Evolutionary conservation across 1,140 invertebrate genomes (phyloP).

Genomic region (Anastrepha obliqua): DNA sequence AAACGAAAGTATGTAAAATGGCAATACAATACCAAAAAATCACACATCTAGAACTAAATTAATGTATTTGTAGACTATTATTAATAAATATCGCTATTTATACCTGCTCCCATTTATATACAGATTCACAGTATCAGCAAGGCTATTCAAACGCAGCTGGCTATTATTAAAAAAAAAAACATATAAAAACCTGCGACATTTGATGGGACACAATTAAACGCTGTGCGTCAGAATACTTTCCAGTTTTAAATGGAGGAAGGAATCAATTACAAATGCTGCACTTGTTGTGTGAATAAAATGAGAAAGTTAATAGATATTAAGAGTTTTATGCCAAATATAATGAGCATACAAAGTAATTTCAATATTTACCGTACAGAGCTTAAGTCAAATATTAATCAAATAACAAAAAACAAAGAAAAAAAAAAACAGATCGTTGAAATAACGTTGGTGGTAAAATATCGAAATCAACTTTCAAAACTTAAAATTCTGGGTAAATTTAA

Average conservation of each 20-base stretch:
- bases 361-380: background rate
- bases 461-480: background rate
- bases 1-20: too few species aligned
- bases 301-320: background rate
- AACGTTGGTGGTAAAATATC: background rate
- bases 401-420: background rate
- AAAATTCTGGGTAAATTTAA: background rate
- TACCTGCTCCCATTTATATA: slow-evolving; percentile 14
- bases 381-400: slow-evolving; percentile 24
- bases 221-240: slow-evolving; percentile 64
- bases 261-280: background rate
- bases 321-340: slow-evolving; percentile 16
- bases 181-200: background rate
- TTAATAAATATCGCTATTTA: too few species aligned
- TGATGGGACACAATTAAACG: slow-evolving; percentile 60
- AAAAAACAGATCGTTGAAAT: background rate
- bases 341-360: slow-evolving; percentile 36
- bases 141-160: slow-evolving; percentile 72
- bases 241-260: background rate
- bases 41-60: background rate
- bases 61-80: too few species aligned
- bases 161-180: slow-evolving; percentile 66
- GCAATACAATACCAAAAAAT: too few species aligned
- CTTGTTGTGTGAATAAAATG: slow-evolving; percentile 32
- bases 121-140: slow-evolving; percentile 72